A percentile compares a stretch with the other conserved stretches of the same genome.
Evolutionary conservation across 2,797 vertebrate species (phyloP).

Genomic region (Microtus californicus): DNA sequence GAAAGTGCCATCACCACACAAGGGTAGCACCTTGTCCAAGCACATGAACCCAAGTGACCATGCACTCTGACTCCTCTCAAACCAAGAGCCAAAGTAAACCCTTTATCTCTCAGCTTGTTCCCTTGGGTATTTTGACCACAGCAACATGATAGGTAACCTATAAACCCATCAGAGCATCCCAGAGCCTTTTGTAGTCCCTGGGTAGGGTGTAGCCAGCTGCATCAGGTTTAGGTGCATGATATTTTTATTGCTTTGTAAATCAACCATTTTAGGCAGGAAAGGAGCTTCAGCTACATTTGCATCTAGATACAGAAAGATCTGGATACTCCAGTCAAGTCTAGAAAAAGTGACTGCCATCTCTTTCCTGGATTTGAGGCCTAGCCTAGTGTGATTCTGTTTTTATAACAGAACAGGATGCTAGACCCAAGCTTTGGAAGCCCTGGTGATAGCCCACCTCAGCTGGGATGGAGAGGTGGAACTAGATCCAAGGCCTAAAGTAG

Average conservation of each 20-base stretch:
- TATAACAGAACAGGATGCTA: not conserved
- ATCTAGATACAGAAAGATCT: not conserved
- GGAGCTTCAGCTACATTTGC: not conserved
- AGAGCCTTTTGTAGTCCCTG: not conserved
- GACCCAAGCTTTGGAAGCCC: not conserved
- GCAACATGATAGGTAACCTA: not conserved
- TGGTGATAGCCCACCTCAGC: not conserved
- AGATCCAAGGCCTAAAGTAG: not conserved
- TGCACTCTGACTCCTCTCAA: not conserved
- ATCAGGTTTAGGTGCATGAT: not conserved
- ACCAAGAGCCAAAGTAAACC: not conserved
- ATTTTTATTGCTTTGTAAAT: slow-evolving; percentile 23
- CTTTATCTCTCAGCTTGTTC: no score
- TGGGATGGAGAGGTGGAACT: not conserved
- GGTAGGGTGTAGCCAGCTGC: not conserved
- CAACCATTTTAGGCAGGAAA: slow-evolving; percentile 34
- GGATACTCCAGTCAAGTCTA: not conserved
- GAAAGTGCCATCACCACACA: not conserved
- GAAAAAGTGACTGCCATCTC: not conserved
- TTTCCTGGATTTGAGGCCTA: not conserved
- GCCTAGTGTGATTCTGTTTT: not conserved
- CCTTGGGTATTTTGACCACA: not conserved
- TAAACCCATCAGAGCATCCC: not conserved
- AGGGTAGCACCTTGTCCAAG: not conserved
- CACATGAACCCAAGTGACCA: not conserved